Evolutionary conservation across 2,797 vertebrate genomes (phyloP).

Genomic region (Coilia nasus): DNA sequence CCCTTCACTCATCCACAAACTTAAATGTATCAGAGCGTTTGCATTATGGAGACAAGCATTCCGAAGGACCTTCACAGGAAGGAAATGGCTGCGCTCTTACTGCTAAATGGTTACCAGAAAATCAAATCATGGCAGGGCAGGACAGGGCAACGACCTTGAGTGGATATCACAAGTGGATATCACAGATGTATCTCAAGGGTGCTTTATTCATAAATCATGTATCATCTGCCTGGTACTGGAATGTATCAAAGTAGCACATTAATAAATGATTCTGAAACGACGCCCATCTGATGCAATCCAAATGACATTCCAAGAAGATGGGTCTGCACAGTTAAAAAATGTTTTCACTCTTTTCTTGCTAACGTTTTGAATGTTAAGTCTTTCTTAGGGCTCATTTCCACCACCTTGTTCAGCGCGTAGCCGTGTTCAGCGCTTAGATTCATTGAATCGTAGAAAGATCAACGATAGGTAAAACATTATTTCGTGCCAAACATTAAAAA

Average conservation of each 20-base stretch:
- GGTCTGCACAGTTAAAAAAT: no score
- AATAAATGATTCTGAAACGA: not conserved
- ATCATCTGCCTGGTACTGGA: no score
- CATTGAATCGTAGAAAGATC: no score
- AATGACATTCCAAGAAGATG: not conserved
- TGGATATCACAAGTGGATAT: not conserved
- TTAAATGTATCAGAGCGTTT: not conserved
- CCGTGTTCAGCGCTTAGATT: no score
- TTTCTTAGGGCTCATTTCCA: no score
- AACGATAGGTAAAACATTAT: no score
- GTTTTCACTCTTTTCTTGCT: no score
- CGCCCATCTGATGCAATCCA: not conserved
- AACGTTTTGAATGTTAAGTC: no score
- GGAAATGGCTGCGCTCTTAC: not conserved
- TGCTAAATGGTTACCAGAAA: constrained; percentile 12
- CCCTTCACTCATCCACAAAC: no score
- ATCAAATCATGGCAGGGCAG: not conserved
- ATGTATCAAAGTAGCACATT: not conserved
- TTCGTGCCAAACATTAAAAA: no score
- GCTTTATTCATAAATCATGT: not conserved
- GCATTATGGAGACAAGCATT: not conserved
- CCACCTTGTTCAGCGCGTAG: no score
- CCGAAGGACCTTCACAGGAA: not conserved
- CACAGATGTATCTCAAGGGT: not conserved
- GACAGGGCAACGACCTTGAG: not conserved